Percentiles rank a stretch among this genome's conserved stretches.
Conservation (phyloP, 2,888 invertebrate genomes). For the Pristionchus exspectatus region DNA sequence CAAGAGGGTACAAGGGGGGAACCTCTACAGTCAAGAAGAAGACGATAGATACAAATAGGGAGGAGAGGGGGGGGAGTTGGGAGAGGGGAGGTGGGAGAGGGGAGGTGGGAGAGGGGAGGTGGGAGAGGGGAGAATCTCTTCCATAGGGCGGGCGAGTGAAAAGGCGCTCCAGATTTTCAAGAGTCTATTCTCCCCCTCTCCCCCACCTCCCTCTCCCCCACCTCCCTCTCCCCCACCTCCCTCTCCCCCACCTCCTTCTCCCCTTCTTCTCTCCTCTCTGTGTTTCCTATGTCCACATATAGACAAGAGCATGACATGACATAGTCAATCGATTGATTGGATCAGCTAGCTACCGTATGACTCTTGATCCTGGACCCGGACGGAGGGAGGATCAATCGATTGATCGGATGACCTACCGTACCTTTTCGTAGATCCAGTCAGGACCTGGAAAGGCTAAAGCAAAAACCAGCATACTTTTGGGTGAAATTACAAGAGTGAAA, state of each 20-base stretch:
- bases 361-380: neutral
- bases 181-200: constrained; percentile 23
- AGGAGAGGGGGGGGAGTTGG: neutral
- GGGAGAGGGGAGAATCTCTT: neutral
- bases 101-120: neutral
- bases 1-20: constrained; percentile 17
- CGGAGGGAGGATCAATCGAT: neutral
- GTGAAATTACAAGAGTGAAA: constrained; percentile 16
- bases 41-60: constrained; percentile 45
- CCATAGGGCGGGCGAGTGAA: constrained; percentile 29
- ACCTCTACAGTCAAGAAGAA: constrained; percentile 48
- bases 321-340: constrained; percentile 21
- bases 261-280: neutral
- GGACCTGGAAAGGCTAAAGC: neutral
- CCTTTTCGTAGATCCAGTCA: neutral
- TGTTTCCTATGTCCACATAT: constrained; percentile 43
- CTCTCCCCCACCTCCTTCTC: neutral
- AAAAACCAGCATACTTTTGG: neutral
- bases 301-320: neutral
- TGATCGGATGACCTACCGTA: constrained; percentile 6
- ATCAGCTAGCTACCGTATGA: neutral
- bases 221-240: neutral
- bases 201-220: neutral
- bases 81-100: neutral
- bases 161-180: constrained; percentile 44